These are phyloP conservation scores for Epinotia bilunana DNA, from an alignment of 2,888 invertebrate species.

Conservation along the genomic window DNA sequence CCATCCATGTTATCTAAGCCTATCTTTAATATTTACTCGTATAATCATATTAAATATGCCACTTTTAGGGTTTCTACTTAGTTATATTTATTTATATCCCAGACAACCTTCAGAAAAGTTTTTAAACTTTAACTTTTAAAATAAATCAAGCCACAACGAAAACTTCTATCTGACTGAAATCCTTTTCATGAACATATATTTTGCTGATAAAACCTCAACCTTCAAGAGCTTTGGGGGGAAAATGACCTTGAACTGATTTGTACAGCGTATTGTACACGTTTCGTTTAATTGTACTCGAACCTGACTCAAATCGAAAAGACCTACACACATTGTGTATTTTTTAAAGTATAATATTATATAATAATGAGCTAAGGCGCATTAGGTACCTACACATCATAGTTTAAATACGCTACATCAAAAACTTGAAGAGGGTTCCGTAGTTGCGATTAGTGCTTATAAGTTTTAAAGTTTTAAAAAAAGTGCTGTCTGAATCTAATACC, in stretches of 20 bases:
- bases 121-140: neutral
- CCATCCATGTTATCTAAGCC: no score
- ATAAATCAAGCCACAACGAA: constrained; percentile 7
- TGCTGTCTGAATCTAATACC: neutral
- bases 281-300: neutral
- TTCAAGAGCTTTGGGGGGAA: neutral
- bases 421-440: constrained; percentile 23
- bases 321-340: constrained; percentile 15
- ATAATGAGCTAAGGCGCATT: constrained; percentile 8
- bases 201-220: neutral
- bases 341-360: constrained; percentile 6
- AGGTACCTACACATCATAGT: neutral
- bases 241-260: neutral
- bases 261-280: no score
- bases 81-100: neutral
- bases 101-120: neutral
- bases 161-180: neutral
- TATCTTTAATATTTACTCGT: no score
- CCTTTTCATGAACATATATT: constrained; percentile 5
- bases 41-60: no score
- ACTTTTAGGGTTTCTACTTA: neutral
- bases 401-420: neutral
- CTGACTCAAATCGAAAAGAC: no score
- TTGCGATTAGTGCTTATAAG: neutral
- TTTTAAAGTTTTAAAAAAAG: no score